Conservation (phyloP, 2,797 vertebrate genomes). For the Epinephelus awoara region DNA sequence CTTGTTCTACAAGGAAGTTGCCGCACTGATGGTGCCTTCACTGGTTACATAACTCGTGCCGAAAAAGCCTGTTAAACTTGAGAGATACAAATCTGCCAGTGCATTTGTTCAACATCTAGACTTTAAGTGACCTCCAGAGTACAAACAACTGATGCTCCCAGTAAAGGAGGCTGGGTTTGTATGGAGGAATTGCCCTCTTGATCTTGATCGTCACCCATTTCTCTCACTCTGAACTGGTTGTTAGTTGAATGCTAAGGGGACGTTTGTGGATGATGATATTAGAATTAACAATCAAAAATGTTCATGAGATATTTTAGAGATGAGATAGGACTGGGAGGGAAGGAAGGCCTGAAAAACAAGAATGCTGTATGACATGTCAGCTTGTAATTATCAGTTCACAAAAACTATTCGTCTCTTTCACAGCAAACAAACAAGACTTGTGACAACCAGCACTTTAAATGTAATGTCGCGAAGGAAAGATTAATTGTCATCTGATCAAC, state of each 20-base stretch:
- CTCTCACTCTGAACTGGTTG: neutral
- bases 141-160: neutral
- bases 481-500: neutral
- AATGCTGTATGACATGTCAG: neutral
- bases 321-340: neutral
- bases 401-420: neutral
- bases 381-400: constrained; percentile 3
- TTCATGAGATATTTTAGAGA: neutral
- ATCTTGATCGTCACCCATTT: neutral
- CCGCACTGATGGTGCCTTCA: constrained; percentile 13
- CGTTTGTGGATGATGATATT: neutral
- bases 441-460: neutral
- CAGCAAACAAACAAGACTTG: neutral
- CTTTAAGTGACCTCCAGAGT: constrained; percentile 19
- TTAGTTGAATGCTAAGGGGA: neutral
- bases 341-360: neutral
- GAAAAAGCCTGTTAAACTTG: constrained; percentile 15
- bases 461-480: neutral
- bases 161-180: neutral
- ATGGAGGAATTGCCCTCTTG: neutral
- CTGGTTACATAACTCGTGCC: constrained; percentile 21
- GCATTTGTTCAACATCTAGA: constrained; percentile 15
- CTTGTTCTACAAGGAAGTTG: constrained; percentile 48
- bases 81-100: constrained; percentile 12
- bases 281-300: neutral